Base-by-base conservation (phyloP, 1,140 invertebrate genomes). In the Micrasema longulum region DNA sequence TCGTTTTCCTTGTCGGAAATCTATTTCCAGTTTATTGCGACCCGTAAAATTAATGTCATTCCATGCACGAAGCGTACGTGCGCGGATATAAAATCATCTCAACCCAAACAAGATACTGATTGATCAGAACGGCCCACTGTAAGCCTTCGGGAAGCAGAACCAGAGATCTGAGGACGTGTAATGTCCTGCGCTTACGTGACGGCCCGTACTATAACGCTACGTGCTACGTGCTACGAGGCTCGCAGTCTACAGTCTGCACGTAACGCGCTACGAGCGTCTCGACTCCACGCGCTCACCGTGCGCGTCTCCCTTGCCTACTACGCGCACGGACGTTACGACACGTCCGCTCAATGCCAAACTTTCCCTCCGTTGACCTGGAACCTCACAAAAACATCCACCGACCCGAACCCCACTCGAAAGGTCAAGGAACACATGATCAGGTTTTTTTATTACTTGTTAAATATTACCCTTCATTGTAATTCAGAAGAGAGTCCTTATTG, bases 141-240 rank as follows among this genome's bases (percentile, higher is more conserved):
- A 35, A n/a, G n/a, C n/a, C n/a, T n/a, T n/a, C n/a, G n/a, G n/a
- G n/a, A n/a, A 55, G 26, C 22, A 35, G n/a, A n/a, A 20, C 6
- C 50, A 31, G 26, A 7, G 38, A 66, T 66, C 52, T 20, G 41
- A 31, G 57, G 63, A 72, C 70, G 70, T 72, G 70, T 66, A 72
- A 72, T 72, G 62, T 50, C 63, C 63, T 16, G 62, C 22, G 20
- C 41, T 18, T 72, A 72, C 70, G 70, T 72, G 70, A 50, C 53
- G 63, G 62, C n/a, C 69, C 26, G 7, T 31, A 31, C 3, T 31
- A 23, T 55, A 31, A 22, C n/a, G 12, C 68, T 48, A 62, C 69
- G 50, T 35, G 45, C 43, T 47, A 55, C 26, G 26, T 31, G 26
- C 26, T 31, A 31, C 26, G 26, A 31, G 26, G 26, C 2, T 7